phyloP scores from a whole-genome alignment of 2,113 vertebrate species.

The Calonectris borealis region DNA sequence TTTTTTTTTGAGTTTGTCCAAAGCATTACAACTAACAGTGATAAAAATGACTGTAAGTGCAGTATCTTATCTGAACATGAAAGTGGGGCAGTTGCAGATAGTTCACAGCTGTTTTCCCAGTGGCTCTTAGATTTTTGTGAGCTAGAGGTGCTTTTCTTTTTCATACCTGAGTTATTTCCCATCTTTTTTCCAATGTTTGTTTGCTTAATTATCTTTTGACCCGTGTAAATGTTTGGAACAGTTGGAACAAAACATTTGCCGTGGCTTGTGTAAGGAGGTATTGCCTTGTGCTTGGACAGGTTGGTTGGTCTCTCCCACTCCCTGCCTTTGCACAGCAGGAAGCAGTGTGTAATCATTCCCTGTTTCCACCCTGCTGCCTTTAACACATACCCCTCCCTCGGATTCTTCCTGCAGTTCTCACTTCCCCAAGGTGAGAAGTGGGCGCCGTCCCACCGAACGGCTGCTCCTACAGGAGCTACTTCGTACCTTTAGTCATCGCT shows the following conservation, averaged over 20 bases:
- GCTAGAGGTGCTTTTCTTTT: not conserved
- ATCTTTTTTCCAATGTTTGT: rapidly evolving
- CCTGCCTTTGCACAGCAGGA: not conserved
- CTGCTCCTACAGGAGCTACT: rapidly evolving
- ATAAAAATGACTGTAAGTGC: not conserved
- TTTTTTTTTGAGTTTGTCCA: not conserved
- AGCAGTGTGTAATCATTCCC: not conserved
- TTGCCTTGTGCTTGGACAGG: not conserved
- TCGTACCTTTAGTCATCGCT: not conserved
- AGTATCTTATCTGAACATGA: not conserved
- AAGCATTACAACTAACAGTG: not conserved
- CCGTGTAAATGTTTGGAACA: rapidly evolving
- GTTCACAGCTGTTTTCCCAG: not conserved
- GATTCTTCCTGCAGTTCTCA: not conserved
- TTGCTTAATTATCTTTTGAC: not conserved
- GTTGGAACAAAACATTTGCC: not conserved
- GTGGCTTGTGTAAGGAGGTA: not conserved
- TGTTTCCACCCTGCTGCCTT: rapidly evolving
- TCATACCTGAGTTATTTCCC: not conserved
- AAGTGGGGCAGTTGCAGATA: not conserved
- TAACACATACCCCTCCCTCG: not conserved
- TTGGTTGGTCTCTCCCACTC: not conserved
- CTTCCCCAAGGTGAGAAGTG: not conserved
- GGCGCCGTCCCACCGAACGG: not conserved
- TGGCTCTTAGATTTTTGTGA: not conserved